Base-by-base conservation (phyloP, 2,888 invertebrate species). In the Eucera pruinosa region DNA sequence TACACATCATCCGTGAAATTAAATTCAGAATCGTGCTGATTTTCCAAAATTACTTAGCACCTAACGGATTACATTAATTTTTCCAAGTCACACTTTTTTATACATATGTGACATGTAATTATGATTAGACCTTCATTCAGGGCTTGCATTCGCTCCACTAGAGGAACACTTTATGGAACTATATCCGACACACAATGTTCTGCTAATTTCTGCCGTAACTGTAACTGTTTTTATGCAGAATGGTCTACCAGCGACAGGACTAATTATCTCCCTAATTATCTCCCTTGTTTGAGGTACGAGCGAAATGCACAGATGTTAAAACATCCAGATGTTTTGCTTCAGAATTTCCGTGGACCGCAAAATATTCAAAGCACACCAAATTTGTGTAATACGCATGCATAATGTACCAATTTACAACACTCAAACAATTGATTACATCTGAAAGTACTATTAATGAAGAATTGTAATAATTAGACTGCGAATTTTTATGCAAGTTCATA, bases 241-340 rank as follows among this genome's bases (percentile, higher is more conserved):
- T 18, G 27, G 27, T 58, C 18, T 58, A 58, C 41, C 27, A 27
- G 43, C n/a, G 1, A 2, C 39, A 57, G n/a, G 25, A n/a, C 27
- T 58, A 58, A 58, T 58, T 58, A 58, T 43, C 43, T 43, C 13
- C 18, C 7, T 58, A 58, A 58, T 27, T 58, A 43, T 43, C 41
- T 58, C 27, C 27, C 43, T 43, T 20, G 58, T 27, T 18, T 43
- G 13, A 18, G 18, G 27, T 13, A 13, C 54, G 18, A 2, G 3
- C 0, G 13, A 18, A 13, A 18, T 18, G 33, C 54, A 9, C 1
- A 11, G n/a, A 25, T 25, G 41, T 41, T 25, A 1, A 6, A 27
- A 41, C 27, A 13, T 13, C 13, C n/a, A 43, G 27, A 27, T 3
- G 58, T 43, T 41, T 58, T 43, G 41, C 18, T 18, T 2, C 13